These are phyloP conservation scores for Scaptomyza reducta DNA, from an alignment of 2,888 invertebrate genomes.

Conservation along the genomic window DNA sequence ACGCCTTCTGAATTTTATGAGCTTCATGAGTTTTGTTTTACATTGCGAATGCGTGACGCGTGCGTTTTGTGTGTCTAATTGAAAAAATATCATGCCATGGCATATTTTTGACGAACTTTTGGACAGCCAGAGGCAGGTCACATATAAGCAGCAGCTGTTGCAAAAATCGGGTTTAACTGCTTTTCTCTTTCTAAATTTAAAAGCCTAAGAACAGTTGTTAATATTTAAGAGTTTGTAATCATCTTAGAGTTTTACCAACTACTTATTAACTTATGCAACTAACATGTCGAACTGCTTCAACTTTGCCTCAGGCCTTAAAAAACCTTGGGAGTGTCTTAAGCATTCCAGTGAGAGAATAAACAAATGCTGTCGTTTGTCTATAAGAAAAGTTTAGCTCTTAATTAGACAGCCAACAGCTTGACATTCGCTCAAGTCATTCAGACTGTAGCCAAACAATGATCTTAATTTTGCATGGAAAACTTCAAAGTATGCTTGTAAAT, in stretches of 20 bases:
- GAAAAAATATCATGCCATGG: constrained; percentile 66
- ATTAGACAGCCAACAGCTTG: constrained; percentile 64
- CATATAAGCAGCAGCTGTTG: constrained; percentile 50
- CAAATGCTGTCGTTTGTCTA: constrained; percentile 37
- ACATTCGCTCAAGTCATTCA: constrained; percentile 47
- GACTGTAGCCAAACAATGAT: constrained; percentile 54
- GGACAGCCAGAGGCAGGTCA: constrained; percentile 11
- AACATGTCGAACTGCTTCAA: constrained; percentile 2
- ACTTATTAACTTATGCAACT: constrained; percentile 20
- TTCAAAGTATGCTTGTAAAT: constrained; percentile 77
- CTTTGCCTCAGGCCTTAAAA: constrained; percentile 8
- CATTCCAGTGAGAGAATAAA: constrained; percentile 18
- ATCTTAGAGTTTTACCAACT: constrained; percentile 7
- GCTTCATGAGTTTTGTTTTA: constrained; percentile 56
- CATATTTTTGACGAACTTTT: constrained; percentile 44
- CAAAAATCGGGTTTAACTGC: neutral
- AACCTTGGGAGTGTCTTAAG: constrained; percentile 35
- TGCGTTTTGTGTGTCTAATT: constrained; percentile 64
- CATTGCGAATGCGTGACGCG: constrained; percentile 74
- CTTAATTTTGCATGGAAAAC: constrained; percentile 71
- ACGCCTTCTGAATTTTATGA: constrained; percentile 66
- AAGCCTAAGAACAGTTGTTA: neutral
- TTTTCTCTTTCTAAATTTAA: neutral
- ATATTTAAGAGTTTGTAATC: constrained; percentile 13
- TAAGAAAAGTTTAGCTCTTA: constrained; percentile 65